Percentiles rank a stretch among this genome's conserved stretches.
phyloP scores from a whole-genome alignment of 2,888 invertebrate genomes.

The Perizoma affinitatum region DNA sequence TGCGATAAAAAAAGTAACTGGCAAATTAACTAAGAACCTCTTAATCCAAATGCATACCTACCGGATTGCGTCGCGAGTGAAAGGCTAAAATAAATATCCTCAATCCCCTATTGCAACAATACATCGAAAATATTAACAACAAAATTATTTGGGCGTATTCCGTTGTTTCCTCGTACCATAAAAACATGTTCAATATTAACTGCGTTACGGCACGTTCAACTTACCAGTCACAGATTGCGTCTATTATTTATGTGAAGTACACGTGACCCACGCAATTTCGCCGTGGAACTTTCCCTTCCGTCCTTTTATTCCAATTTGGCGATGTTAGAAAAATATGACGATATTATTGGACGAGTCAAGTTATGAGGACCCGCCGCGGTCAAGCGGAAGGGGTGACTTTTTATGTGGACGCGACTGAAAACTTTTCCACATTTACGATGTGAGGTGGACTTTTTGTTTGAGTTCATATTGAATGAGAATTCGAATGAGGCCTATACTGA shows the following conservation, averaged over 20 bases:
- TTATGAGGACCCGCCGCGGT: constrained; percentile 66
- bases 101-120: too few species aligned
- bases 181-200: constrained; percentile 40
- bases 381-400: constrained; percentile 71
- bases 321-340: constrained; percentile 81
- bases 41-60: too few species aligned
- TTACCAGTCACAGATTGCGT: constrained; percentile 71
- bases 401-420: constrained; percentile 46
- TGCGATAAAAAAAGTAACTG: too few species aligned
- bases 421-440: constrained; percentile 35
- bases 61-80: too few species aligned
- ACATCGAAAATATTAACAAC: not conserved
- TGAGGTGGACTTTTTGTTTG: constrained; percentile 28
- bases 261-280: constrained; percentile 74
- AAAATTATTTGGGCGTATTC: constrained; percentile 2
- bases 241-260: constrained; percentile 77
- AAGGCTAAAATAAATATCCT: too few species aligned
- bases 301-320: constrained; percentile 78
- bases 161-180: constrained; percentile 21
- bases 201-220: constrained; percentile 40
- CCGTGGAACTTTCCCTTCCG: constrained; percentile 71
- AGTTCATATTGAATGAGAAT: constrained; percentile 3
- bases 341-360: constrained; percentile 77
- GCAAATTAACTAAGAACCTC: too few species aligned
- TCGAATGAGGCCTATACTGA: not conserved